A percentile compares a stretch with the other conserved stretches of the same genome.
These are phyloP conservation scores for Ditula angustiorana DNA, from an alignment of 2,888 invertebrate species.

Conservation along the genomic window DNA sequence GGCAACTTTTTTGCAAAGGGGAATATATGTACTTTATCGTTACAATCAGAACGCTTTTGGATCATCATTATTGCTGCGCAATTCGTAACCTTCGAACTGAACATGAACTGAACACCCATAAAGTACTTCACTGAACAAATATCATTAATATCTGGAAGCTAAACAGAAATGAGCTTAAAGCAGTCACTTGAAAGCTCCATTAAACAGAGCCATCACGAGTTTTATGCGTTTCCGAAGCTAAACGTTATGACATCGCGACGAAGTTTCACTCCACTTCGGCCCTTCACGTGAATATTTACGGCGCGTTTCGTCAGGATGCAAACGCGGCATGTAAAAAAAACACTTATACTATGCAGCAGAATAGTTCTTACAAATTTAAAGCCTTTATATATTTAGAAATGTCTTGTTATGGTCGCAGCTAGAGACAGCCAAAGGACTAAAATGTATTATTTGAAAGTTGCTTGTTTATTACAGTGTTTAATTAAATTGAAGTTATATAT, in stretches of 20 bases:
- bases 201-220: conserved; percentile 43
- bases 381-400: no score
- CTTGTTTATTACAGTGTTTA: no score
- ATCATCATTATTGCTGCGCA: background rate
- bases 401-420: no score
- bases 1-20: no score
- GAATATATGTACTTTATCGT: no score
- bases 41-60: background rate
- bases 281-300: conserved; percentile 26
- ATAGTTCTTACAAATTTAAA: no score
- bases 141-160: conserved; percentile 30
- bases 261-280: conserved; percentile 43
- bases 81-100: background rate
- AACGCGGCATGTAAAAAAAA: background rate
- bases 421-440: no score
- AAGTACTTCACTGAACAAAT: conserved; percentile 28
- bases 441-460: no score
- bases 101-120: conserved; percentile 13
- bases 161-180: conserved; percentile 36
- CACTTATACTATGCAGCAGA: no score
- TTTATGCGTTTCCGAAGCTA: conserved; percentile 47
- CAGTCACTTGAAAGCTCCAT: conserved; percentile 42
- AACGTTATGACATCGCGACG: conserved; percentile 53
- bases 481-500: no score
- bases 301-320: background rate